phyloP scores from a whole-genome alignment of 2,888 invertebrate species.

The Acrobasis consociella region DNA sequence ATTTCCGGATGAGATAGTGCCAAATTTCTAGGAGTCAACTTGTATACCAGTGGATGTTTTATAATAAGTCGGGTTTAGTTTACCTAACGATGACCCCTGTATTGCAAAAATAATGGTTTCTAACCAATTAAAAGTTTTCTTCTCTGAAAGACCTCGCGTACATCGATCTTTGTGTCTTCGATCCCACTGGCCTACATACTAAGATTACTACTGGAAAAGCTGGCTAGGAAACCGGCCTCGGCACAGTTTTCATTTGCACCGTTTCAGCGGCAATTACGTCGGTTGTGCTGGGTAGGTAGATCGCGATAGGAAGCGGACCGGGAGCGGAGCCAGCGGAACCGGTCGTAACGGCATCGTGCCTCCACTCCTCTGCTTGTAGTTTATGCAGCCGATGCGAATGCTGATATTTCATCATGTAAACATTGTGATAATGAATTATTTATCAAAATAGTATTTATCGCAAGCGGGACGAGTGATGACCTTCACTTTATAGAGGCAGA shows the following conservation, averaged over 20 bases:
- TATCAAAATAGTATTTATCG: too few species aligned
- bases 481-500: too few species aligned
- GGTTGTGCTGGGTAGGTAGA: constrained; percentile 48
- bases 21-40: too few species aligned
- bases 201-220: constrained; percentile 34
- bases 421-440: not conserved
- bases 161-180: not conserved
- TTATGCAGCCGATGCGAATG: constrained; percentile 16
- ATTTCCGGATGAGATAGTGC: too few species aligned
- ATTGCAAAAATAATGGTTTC: constrained; percentile 37
- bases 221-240: constrained; percentile 55
- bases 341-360: constrained; percentile 48
- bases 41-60: too few species aligned
- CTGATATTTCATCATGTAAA: constrained; percentile 4
- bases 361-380: constrained; percentile 26
- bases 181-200: constrained; percentile 27
- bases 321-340: constrained; percentile 51
- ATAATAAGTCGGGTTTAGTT: too few species aligned
- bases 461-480: too few species aligned
- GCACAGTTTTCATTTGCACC: constrained; percentile 60
- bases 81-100: constrained; percentile 39
- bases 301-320: constrained; percentile 59
- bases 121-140: not conserved
- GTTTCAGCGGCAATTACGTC: constrained; percentile 62
- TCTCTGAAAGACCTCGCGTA: not conserved